These are phyloP conservation scores for Avahi laniger DNA, from an alignment of 2,797 vertebrate genomes.

Conservation along the genomic window DNA sequence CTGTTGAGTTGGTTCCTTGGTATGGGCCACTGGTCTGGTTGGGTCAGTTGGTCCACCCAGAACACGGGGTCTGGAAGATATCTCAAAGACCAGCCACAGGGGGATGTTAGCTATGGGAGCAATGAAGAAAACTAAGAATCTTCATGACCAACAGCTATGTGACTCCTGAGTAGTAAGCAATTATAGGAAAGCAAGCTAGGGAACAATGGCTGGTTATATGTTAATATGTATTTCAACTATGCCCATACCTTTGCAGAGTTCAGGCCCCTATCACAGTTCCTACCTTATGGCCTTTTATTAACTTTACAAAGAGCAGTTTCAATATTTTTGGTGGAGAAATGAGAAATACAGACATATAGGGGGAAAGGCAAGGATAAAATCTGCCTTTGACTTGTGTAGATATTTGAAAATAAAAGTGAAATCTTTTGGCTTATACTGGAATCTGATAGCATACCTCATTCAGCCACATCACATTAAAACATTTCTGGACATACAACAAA, in stretches of 20 bases:
- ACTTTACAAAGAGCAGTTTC: neutral
- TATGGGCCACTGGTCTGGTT: neutral
- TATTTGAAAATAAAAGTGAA: neutral
- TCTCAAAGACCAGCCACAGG: neutral
- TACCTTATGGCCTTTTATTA: neutral
- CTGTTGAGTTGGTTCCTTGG: neutral
- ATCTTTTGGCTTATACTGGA: neutral
- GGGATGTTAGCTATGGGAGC: neutral
- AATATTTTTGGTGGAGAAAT: neutral
- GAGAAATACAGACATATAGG: neutral
- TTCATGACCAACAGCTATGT: neutral
- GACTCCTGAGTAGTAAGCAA: neutral
- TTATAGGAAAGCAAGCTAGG: neutral
- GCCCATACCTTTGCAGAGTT: neutral
- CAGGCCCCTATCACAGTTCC: neutral
- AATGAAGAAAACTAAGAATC: neutral
- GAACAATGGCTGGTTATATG: neutral
- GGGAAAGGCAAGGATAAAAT: neutral
- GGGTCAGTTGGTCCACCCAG: neutral
- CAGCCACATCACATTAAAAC: neutral
- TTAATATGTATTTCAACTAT: neutral
- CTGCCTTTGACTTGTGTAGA: neutral
- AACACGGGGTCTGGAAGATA: neutral
- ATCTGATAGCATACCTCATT: neutral
- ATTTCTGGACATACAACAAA: neutral